Evolutionary conservation across 2,888 invertebrate species (phyloP).

Genomic region (Drosophila pegasa): DNA sequence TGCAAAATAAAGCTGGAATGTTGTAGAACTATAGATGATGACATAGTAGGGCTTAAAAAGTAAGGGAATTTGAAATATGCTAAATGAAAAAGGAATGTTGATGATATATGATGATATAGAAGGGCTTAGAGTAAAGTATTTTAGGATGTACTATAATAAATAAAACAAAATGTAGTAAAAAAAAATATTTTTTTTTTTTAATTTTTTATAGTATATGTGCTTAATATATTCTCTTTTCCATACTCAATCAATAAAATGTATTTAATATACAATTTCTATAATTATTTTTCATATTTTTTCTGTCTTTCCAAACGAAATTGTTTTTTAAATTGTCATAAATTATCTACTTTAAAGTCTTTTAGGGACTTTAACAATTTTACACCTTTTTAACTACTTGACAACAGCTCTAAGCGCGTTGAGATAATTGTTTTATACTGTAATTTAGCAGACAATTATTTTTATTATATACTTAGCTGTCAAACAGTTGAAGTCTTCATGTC

Average conservation of each 20-base stretch:
- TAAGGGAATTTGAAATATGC: no score
- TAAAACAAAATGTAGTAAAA: no score
- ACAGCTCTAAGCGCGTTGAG: neutral
- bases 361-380: neutral
- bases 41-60: no score
- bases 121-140: no score
- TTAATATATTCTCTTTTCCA: neutral
- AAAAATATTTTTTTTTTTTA: no score
- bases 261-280: neutral
- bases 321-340: neutral
- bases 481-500: neutral
- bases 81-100: no score
- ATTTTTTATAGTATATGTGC: no score
- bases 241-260: neutral
- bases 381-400: slow-evolving; percentile 1
- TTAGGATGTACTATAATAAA: no score
- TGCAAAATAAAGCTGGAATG: no score
- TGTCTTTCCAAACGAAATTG: neutral
- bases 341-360: neutral
- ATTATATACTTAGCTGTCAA: neutral
- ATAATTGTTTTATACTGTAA: neutral
- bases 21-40: no score
- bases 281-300: no score
- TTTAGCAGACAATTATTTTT: slow-evolving; percentile 7
- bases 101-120: no score